Base-by-base conservation (phyloP, 2,113 vertebrate genomes). In the Hydrochoerus hydrochaeris region DNA sequence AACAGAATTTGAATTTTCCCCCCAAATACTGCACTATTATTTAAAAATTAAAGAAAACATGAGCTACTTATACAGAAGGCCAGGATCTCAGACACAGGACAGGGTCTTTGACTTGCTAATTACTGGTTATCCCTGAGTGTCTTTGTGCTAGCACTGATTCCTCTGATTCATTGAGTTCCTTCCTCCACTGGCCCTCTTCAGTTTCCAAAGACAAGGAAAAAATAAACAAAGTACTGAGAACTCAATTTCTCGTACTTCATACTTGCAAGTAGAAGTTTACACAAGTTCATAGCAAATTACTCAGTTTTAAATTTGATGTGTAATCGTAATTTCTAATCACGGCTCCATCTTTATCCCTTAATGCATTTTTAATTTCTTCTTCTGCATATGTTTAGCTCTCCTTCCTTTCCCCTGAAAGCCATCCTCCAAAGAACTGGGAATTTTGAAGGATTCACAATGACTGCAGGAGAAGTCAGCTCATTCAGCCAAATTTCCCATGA, bases 381-480 rank as follows among this genome's bases (percentile, higher is more conserved):
- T 85, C 57, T 63, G 41, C 75, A 5, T 73, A 49, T 73, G 3
- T 85, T 95, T 94, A 58, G 38, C 86, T 78, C 5, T 35, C 14
- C 24, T 82, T 26, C 32, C 28, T 67, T 93, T 95, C 77, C 63
- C 95, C 24, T 77, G 94, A 93, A 41, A 95, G 38, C 20, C 88
- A 32, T 65, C 9, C 26, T 91, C n/a, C 32, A 3, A 80, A 78
- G 65, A 60, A 54, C 5, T 85, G 30, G 44, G 35, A 8, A 67
- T 82, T 22, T 44, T 84, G 17, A 80, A 35, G 44, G 52, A 3
- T 84, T 60, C 35, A 49, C 41, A 92, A 69, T 92, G 63, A 54
- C 58, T 69, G 0, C 84, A 65, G 62, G 32, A 35, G 75, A 67
- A 89, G 44, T n/a, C 16, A 44, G 71, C 49, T 87, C 32, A 54